Percentiles rank a stretch among this genome's conserved stretches.
phyloP scores from a whole-genome alignment of 2,113 vertebrate genomes.

The Scomber scombrus region DNA sequence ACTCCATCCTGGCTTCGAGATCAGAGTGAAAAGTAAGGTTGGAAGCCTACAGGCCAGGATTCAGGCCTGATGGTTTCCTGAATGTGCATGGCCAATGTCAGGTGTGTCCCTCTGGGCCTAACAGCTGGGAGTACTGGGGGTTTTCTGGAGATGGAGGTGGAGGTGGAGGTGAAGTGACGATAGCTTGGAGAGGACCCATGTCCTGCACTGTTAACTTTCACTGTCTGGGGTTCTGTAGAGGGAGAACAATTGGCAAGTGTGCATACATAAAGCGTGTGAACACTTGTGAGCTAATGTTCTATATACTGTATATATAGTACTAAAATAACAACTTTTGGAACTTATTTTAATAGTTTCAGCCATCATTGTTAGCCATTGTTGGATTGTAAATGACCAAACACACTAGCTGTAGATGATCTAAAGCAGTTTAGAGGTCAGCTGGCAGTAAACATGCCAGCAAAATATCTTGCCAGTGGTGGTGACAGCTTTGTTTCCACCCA shows the following conservation, averaged over 20 bases:
- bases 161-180: constrained; percentile 23
- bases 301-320: too few relatives aligned
- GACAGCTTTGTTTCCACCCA: too few relatives aligned
- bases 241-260: not conserved
- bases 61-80: constrained; percentile 41
- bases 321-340: not conserved
- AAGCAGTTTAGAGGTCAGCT: too few relatives aligned
- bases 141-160: constrained; percentile 9
- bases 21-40: constrained; percentile 47
- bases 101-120: constrained; percentile 31
- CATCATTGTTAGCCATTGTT: too few relatives aligned
- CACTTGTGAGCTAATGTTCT: not conserved
- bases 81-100: constrained; percentile 30
- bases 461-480: too few relatives aligned
- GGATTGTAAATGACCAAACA: too few relatives aligned
- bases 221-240: not conserved
- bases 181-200: constrained; percentile 6
- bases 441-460: too few relatives aligned
- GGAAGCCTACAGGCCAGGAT: constrained; percentile 30
- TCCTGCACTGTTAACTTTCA: constrained; percentile 40
- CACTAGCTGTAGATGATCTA: too few relatives aligned
- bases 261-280: not conserved
- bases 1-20: constrained; percentile 50
- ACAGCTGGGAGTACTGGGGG: constrained; percentile 21
- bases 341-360: not conserved